A percentile compares a stretch with the other conserved stretches of the same genome.
Evolutionary conservation across 2,113 vertebrate species (phyloP).

Genomic region (Picathartes gymnocephalus): DNA sequence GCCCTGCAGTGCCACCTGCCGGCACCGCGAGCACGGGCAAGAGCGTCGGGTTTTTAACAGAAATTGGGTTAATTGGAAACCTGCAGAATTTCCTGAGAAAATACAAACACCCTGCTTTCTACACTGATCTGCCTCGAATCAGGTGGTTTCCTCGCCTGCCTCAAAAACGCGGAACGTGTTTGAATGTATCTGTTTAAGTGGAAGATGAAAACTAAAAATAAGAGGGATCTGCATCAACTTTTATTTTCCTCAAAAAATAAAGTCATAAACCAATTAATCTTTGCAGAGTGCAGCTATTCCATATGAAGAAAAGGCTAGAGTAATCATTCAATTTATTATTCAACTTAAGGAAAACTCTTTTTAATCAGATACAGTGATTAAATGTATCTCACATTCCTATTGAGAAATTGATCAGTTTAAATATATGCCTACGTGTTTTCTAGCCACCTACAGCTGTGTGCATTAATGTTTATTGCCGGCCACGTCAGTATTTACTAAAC

Average conservation of each 20-base stretch:
- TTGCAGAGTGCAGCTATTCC: neutral
- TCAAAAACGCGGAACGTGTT: rapidly evolving
- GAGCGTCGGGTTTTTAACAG: rapidly evolving
- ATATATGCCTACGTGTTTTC: neutral
- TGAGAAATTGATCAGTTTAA: neutral
- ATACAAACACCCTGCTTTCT: neutral
- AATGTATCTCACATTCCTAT: neutral
- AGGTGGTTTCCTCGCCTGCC: neutral
- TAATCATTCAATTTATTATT: neutral
- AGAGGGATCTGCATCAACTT: neutral
- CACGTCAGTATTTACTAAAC: neutral
- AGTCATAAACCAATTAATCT: neutral
- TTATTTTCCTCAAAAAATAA: neutral
- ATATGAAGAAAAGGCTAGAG: neutral
- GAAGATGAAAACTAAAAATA: neutral
- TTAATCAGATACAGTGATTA: neutral
- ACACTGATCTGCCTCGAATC: neutral
- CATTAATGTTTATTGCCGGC: neutral
- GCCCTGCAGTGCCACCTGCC: neutral
- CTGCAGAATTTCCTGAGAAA: neutral
- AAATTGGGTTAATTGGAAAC: rapidly evolving
- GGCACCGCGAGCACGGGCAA: rapidly evolving
- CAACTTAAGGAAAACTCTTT: neutral
- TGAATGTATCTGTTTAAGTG: neutral
- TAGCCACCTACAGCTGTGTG: neutral